These are phyloP conservation scores for Nanorana parkeri DNA, from an alignment of 2,113 vertebrate genomes.

Conservation along the genomic window DNA sequence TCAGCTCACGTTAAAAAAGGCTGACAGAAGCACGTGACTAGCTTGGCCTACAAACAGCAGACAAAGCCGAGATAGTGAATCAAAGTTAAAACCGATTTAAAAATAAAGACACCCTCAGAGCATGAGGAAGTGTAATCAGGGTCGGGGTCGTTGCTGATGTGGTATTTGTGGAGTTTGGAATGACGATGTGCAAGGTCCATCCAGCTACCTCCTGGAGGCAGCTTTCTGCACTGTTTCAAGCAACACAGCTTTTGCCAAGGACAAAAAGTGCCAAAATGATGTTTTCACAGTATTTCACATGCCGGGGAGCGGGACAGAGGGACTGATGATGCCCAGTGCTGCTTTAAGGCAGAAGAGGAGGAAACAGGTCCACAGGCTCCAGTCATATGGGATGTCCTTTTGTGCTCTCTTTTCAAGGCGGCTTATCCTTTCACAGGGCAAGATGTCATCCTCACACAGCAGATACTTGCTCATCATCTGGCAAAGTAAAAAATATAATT, in stretches of 20 bases:
- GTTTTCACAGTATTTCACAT: slow-evolving; percentile 99
- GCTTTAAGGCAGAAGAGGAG: slow-evolving; percentile 97
- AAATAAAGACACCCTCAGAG: slow-evolving; percentile 69
- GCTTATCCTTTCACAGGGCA: slow-evolving; percentile 71
- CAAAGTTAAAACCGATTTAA: slow-evolving; percentile 69
- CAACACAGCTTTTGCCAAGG: slow-evolving; percentile 72
- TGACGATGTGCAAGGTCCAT: slow-evolving; percentile 75
- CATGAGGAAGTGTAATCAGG: slow-evolving; percentile 74
- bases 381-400: slow-evolving; percentile 73
- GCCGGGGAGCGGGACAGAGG: slow-evolving; percentile 75
- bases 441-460: slow-evolving; percentile 85
- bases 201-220: slow-evolving; percentile 68
- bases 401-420: slow-evolving; percentile 78
- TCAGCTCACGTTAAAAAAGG: slow-evolving; percentile 69
- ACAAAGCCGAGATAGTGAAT: slow-evolving; percentile 70
- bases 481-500: slow-evolving; percentile 48
- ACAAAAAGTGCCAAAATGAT: slow-evolving; percentile 80
- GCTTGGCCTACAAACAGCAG: slow-evolving; percentile 72
- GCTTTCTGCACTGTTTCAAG: slow-evolving; percentile 78
- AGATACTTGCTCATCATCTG: slow-evolving; percentile 97
- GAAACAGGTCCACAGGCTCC: slow-evolving; percentile 83
- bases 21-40: slow-evolving; percentile 70
- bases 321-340: slow-evolving; percentile 86
- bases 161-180: slow-evolving; percentile 77
- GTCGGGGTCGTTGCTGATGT: slow-evolving; percentile 66